These are phyloP conservation scores for Baccha elongata DNA, from an alignment of 2,888 invertebrate species.

Conservation along the genomic window DNA sequence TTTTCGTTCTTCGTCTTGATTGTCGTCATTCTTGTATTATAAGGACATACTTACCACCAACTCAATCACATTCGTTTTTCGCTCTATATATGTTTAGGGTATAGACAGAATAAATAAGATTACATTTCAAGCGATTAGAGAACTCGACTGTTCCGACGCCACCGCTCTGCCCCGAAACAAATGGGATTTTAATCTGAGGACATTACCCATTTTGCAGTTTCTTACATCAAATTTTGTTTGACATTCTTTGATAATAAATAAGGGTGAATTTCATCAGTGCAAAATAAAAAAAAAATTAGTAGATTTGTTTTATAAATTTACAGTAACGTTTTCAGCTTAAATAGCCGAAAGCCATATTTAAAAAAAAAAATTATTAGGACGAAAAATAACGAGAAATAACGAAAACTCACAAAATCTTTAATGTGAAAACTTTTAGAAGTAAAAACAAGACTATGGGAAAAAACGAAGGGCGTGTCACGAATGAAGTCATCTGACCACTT, in stretches of 20 bases:
- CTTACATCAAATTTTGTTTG: conserved; percentile 47
- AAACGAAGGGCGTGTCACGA: too few relatives aligned
- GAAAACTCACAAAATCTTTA: too few relatives aligned
- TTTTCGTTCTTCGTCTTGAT: background rate
- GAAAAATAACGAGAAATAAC: too few relatives aligned
- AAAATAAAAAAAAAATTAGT: background rate
- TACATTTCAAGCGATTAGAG: conserved; percentile 68
- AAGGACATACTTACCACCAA: conserved; percentile 38
- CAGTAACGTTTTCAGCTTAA: too few relatives aligned
- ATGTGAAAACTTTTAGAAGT: too few relatives aligned
- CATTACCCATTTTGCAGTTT: conserved; percentile 59
- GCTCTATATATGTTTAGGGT: too few relatives aligned
- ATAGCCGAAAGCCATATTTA: too few relatives aligned
- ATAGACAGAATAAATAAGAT: conserved; percentile 43
- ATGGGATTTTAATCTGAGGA: conserved; percentile 73
- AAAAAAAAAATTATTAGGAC: too few relatives aligned
- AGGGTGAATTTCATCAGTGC: conserved; percentile 24
- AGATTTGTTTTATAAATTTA: too few relatives aligned
- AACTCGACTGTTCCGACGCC: background rate
- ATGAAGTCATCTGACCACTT: too few relatives aligned
- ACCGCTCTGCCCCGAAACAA: background rate
- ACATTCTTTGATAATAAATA: conserved; percentile 26
- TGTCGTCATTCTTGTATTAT: background rate
- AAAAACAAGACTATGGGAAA: too few relatives aligned
- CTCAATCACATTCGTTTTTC: conserved; percentile 12